Evolutionary conservation across 2,888 invertebrate genomes (phyloP).

Genomic region (Microctonus hyperodae): DNA sequence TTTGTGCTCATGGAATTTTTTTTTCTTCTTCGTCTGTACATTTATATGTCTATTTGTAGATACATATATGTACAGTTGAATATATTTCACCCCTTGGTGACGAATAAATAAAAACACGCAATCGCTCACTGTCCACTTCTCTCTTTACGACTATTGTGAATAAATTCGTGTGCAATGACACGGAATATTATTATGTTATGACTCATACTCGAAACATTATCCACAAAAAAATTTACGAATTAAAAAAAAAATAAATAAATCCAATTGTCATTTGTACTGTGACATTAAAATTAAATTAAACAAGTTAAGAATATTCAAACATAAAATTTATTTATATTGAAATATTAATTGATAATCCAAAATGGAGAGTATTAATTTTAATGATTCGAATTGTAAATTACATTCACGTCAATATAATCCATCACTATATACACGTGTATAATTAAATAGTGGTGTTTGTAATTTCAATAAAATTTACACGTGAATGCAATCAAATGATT

Average conservation of each 20-base stretch:
- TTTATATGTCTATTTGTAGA: not conserved
- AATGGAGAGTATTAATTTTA: too few species aligned
- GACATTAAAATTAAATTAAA: too few species aligned
- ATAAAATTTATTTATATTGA: too few species aligned
- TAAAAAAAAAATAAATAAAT: not conserved
- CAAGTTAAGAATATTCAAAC: too few species aligned
- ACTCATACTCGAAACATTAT: not conserved
- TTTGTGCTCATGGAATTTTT: not conserved
- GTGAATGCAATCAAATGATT: too few species aligned
- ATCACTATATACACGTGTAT: not conserved
- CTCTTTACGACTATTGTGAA: not conserved
- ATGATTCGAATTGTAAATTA: too few species aligned
- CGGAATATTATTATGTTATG: not conserved
- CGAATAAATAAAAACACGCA: conserved; percentile 9
- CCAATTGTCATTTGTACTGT: too few species aligned
- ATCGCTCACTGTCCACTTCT: conserved; percentile 5
- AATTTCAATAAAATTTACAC: not conserved
- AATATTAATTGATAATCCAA: too few species aligned
- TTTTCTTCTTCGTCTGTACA: not conserved
- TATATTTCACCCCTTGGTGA: not conserved
- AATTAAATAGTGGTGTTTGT: not conserved
- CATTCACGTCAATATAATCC: not conserved
- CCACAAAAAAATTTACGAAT: not conserved
- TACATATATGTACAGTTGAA: not conserved
- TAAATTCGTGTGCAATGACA: not conserved